Evolutionary conservation across 2,797 vertebrate genomes (phyloP).

Genomic region (Chiloscyllium punctatum): DNA sequence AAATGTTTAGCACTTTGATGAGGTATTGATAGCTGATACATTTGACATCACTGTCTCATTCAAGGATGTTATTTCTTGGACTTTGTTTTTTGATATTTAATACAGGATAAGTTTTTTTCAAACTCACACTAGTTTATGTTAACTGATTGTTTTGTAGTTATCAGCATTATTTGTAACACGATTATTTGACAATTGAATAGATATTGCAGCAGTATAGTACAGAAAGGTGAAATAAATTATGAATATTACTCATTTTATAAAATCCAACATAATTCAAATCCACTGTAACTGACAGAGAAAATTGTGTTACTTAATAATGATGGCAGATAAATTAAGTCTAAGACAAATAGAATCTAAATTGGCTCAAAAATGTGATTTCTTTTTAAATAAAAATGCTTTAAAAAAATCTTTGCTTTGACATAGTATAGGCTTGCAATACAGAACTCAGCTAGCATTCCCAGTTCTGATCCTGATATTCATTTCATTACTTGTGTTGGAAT

Average conservation of each 20-base stretch:
- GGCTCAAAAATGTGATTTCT: not conserved
- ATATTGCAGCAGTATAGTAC: too few species aligned
- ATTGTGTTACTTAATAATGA: not conserved
- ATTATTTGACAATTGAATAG: not conserved
- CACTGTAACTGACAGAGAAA: not conserved
- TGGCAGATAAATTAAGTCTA: not conserved
- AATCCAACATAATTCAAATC: not conserved
- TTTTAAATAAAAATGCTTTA: not conserved
- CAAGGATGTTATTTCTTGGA: not conserved
- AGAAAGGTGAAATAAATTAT: not conserved
- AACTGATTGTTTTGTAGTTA: not conserved
- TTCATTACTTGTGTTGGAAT: not conserved
- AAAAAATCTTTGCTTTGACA: not conserved
- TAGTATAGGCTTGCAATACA: not conserved
- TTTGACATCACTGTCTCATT: not conserved
- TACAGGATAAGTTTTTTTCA: not conserved
- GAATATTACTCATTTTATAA: not conserved
- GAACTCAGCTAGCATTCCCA: not conserved
- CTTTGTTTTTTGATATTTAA: not conserved
- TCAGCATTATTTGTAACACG: not conserved
- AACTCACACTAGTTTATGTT: not conserved
- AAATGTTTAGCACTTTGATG: not conserved
- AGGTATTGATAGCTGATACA: not conserved
- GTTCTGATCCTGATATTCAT: not conserved
- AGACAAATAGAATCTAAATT: not conserved